A percentile compares a stretch with the other conserved stretches of the same genome.
These are phyloP conservation scores for Tenthredo mesomela DNA, from an alignment of 2,888 invertebrate species.

Conservation along the genomic window DNA sequence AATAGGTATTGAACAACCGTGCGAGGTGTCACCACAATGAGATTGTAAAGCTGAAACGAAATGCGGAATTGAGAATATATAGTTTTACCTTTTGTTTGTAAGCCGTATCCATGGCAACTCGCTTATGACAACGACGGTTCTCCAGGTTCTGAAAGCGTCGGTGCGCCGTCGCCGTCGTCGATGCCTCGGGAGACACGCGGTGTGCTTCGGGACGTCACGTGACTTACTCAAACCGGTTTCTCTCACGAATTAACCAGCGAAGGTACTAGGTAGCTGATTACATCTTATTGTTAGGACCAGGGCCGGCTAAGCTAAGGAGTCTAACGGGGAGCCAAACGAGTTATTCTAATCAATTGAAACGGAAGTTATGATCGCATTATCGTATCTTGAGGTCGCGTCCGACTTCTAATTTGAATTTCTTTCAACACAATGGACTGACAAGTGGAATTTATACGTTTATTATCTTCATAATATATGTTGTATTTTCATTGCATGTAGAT, in stretches of 20 bases:
- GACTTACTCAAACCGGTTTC: slow-evolving; percentile 50
- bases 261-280: slow-evolving; percentile 35
- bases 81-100: slow-evolving; percentile 62
- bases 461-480: neutral
- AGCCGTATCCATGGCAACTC: slow-evolving; percentile 72
- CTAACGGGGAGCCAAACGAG: no score
- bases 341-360: no score
- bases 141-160: slow-evolving; percentile 54
- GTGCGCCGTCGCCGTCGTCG: slow-evolving; percentile 46
- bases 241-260: slow-evolving; percentile 17
- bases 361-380: neutral
- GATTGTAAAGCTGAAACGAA: neutral
- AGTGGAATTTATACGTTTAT: neutral
- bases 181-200: neutral
- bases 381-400: neutral
- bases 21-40: neutral
- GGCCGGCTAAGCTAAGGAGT: neutral
- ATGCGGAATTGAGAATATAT: neutral
- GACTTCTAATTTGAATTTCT: neutral
- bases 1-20: neutral
- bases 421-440: neutral
- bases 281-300: slow-evolving; percentile 34
- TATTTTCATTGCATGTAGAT: neutral
- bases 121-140: slow-evolving; percentile 25
- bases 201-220: slow-evolving; percentile 36